phyloP scores from a whole-genome alignment of 2,113 vertebrate species.

The Barbus barbus region DNA sequence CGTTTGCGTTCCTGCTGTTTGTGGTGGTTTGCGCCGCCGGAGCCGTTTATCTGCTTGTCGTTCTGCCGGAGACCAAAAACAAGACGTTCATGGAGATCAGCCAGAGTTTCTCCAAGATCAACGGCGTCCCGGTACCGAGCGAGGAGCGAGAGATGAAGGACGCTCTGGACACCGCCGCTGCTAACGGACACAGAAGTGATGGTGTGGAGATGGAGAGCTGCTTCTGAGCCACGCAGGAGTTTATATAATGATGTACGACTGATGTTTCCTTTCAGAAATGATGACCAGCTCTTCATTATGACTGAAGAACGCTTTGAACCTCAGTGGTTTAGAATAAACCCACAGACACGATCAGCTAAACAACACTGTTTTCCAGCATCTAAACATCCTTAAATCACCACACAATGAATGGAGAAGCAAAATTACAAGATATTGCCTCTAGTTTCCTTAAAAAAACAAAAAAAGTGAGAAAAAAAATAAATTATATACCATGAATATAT shows the following conservation, averaged over 20 bases:
- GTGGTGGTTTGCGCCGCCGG: slow-evolving; percentile 78
- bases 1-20: slow-evolving; percentile 90
- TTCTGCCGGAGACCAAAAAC: slow-evolving; percentile 96
- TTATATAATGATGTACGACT: too few species aligned
- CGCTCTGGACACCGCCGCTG: slow-evolving; percentile 52
- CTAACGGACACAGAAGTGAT: slow-evolving; percentile 47
- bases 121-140: slow-evolving; percentile 68
- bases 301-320: too few species aligned
- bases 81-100: slow-evolving; percentile 91
- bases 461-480: too few species aligned
- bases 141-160: slow-evolving; percentile 73
- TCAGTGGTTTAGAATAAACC: too few species aligned
- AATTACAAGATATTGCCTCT: too few species aligned
- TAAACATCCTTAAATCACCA: too few species aligned
- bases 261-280: not conserved
- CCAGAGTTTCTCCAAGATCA: slow-evolving; percentile 86
- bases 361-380: too few species aligned
- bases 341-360: too few species aligned
- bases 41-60: slow-evolving; percentile 79
- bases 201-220: slow-evolving; percentile 65
- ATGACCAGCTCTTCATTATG: not conserved
- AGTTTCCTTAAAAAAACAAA: too few species aligned
- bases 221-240: slow-evolving; percentile 56
- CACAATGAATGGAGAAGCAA: too few species aligned
- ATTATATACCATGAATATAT: too few species aligned